Conservation (phyloP, 1,140 invertebrate genomes). For the Drosophila pseudoobscura region DNA sequence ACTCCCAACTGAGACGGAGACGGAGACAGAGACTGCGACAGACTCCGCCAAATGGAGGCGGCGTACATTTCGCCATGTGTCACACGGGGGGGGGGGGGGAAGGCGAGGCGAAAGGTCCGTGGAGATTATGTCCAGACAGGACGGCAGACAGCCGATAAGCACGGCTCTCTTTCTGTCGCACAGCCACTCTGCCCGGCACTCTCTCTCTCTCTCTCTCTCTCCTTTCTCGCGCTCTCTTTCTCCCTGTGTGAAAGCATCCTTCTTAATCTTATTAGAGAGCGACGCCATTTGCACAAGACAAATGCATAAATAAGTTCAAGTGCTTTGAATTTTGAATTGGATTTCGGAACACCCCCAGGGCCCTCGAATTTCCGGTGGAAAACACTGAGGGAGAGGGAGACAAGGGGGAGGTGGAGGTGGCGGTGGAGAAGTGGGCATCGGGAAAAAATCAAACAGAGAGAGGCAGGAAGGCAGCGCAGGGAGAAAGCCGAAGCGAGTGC, state of each 20-base stretch:
- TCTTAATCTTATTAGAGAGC: constrained; percentile 64
- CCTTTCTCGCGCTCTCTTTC: constrained; percentile 1
- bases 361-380: not conserved
- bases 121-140: constrained; percentile 68
- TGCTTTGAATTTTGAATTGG: constrained; percentile 73
- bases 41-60: not conserved
- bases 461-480: not conserved
- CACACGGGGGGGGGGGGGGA: constrained; percentile 32
- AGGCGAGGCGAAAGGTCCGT: constrained; percentile 47
- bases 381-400: not conserved
- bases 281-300: constrained; percentile 73
- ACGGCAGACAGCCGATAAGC: constrained; percentile 46
- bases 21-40: not conserved
- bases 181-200: not conserved
- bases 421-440: too few relatives aligned
- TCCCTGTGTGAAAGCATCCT: constrained; percentile 29
- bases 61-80: constrained; percentile 48
- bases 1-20: constrained; percentile 3
- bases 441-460: too few relatives aligned
- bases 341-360: constrained; percentile 42
- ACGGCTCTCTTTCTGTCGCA: not conserved
- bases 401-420: not conserved
- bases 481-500: not conserved
- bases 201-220: not conserved
- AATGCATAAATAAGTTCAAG: constrained; percentile 77